phyloP scores from a whole-genome alignment of 2,888 invertebrate genomes.

The Mimas tiliae region DNA sequence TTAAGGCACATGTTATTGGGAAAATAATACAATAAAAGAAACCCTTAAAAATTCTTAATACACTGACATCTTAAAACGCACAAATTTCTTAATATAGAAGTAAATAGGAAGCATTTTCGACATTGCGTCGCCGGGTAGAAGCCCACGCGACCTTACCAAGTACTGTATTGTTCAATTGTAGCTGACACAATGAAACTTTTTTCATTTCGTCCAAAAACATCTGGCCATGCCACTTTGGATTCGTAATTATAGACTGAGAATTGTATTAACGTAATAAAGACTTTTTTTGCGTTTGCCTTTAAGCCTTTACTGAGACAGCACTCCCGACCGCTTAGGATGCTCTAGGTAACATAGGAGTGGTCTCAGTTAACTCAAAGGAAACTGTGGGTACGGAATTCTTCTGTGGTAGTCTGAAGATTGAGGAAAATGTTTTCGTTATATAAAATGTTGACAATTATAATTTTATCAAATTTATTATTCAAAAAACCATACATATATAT shows the following conservation, averaged over 20 bases:
- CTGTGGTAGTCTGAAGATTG: neutral
- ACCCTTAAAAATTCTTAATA: neutral
- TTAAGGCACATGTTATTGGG: no score
- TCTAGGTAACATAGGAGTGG: conserved; percentile 11
- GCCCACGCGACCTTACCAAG: conserved; percentile 32
- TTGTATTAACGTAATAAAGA: conserved; percentile 9
- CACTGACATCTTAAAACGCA: neutral
- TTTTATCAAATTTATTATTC: neutral
- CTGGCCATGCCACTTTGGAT: conserved; percentile 31
- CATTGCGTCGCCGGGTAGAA: neutral
- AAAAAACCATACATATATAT: neutral
- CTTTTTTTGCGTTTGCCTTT: neutral
- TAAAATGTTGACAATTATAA: neutral
- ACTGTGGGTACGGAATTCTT: neutral
- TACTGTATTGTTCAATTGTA: conserved; percentile 54
- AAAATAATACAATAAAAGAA: no score
- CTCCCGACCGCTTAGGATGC: conserved; percentile 5
- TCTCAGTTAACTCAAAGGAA: conserved; percentile 8
- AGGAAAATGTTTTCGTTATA: neutral
- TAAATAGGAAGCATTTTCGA: conserved; percentile 14
- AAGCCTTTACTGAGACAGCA: neutral
- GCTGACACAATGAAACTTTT: conserved; percentile 62
- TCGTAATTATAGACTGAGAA: conserved; percentile 17
- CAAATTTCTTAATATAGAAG: neutral
- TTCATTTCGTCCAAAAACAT: conserved; percentile 59